A percentile compares a stretch with the other conserved stretches of the same genome.
Conservation (phyloP, 2,797 vertebrate species). For the Gambelia wislizenii region DNA sequence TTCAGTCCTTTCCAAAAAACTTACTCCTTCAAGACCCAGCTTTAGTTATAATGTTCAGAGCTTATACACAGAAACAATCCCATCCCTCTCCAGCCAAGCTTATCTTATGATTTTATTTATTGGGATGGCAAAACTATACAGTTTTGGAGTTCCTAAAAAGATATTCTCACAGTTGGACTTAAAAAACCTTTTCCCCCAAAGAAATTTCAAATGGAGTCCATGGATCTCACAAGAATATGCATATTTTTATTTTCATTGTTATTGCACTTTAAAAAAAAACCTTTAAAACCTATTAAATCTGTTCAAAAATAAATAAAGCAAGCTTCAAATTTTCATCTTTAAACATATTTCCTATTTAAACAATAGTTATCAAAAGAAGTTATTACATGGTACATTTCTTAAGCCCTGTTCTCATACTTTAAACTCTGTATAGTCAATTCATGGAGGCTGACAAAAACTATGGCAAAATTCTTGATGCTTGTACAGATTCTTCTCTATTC, state of each 20-base stretch:
- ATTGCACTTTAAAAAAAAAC: not conserved
- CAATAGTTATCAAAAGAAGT: not conserved
- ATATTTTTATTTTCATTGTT: not conserved
- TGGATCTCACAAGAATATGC: not conserved
- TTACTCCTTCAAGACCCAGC: constrained; percentile 6
- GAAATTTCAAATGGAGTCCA: not conserved
- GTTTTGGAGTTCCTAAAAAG: constrained; percentile 26
- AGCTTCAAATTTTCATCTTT: not conserved
- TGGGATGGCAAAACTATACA: not conserved
- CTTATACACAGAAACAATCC: constrained; percentile 44
- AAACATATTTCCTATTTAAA: not conserved
- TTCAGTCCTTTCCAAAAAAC: constrained; percentile 38
- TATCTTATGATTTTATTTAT: constrained; percentile 44
- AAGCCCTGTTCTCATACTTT: no score
- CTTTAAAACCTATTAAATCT: not conserved
- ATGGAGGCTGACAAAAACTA: no score
- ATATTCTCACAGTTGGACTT: not conserved
- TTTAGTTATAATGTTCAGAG: constrained; percentile 38
- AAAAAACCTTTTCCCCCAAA: not conserved
- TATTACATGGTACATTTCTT: no score
- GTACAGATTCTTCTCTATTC: no score
- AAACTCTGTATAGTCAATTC: no score
- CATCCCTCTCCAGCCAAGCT: not conserved
- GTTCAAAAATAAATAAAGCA: not conserved
- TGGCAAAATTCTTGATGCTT: no score